Evolutionary conservation across 2,888 invertebrate species (phyloP), one percentile per base, ranked within the genome.

Genomic region (Mantis religiosa): DNA sequence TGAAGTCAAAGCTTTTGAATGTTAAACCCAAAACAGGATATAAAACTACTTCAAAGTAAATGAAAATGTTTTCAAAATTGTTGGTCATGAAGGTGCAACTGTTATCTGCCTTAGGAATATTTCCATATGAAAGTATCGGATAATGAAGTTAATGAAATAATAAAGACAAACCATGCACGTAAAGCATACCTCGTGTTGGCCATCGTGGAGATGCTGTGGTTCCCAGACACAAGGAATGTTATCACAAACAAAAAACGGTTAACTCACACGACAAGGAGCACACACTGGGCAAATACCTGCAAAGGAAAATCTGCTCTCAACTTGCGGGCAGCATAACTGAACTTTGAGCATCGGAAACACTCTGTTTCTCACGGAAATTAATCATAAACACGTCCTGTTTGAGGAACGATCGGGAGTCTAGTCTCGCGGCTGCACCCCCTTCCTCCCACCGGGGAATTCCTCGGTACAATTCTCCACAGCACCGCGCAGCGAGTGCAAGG

Each of bases 311-410:
- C 34, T 30, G 82, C 34, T 87, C 27, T 87, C 87, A 54, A 87
- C 82, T 87, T 89, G 83, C 54, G 83, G 89, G 71, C 87, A 87
- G 84, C 89, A 89, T 89, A 83, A 84, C 83, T 88, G 85, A 85
- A 85, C 85, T 82, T 85, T n/a, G 82, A 88, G 81, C 71, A 85
- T 85, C 82, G 47, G 47, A 47, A 71, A 20, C 28, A 34, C 27
- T 34, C 30, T 28, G 2, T 41, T 85, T 85, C 41, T 54, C n/a
- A 85, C 30, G 71, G 28, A 28, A 27, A 27, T 27, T 71, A 15
- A 71, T 15, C 27, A 87, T 28, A 71, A 20, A 25, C 54, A 20
- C 54, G 54, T 71, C 20, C 54, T 71, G 54, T 71, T 71, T 71
- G 54, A 25, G 54, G 54, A 71, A 71, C 54, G 54, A 71, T 71